These are phyloP conservation scores for Drosophila pandora DNA, from an alignment of 1,140 invertebrate genomes.

Conservation along the genomic window DNA sequence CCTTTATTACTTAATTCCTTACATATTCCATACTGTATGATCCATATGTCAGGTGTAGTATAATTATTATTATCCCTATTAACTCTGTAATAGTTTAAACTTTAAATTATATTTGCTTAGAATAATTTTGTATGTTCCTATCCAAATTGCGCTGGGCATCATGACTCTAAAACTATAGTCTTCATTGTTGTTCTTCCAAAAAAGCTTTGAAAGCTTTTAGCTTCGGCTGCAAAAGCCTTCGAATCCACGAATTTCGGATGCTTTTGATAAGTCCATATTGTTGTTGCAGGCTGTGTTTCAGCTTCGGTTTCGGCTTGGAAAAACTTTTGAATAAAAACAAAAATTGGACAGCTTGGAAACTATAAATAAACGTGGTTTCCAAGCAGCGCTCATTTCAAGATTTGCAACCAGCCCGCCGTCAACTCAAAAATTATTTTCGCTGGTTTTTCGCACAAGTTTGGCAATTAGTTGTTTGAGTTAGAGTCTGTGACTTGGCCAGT, in stretches of 20 bases:
- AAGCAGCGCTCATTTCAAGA: slow-evolving; percentile 79
- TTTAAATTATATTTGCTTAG: neutral
- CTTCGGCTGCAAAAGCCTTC: slow-evolving; percentile 8
- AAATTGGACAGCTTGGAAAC: slow-evolving; percentile 64
- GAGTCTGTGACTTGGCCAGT: neutral
- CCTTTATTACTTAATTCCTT: too few species aligned
- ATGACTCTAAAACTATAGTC: slow-evolving; percentile 47
- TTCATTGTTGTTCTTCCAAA: slow-evolving; percentile 18
- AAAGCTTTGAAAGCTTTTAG: slow-evolving; percentile 42
- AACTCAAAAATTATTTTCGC: slow-evolving; percentile 45
- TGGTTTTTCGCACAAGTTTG: slow-evolving; percentile 54
- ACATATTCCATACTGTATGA: too few species aligned
- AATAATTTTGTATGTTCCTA: neutral
- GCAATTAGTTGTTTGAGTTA: slow-evolving; percentile 34
- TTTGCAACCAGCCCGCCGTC: slow-evolving; percentile 74
- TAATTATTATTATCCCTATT: too few species aligned
- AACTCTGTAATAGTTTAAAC: too few species aligned
- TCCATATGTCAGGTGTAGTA: too few species aligned
- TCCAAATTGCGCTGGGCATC: neutral
- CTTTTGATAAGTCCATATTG: slow-evolving; percentile 6
- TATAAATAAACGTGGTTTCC: slow-evolving; percentile 83
- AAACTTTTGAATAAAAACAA: slow-evolving; percentile 56
- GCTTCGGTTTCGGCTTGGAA: slow-evolving; percentile 57
- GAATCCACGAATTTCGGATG: slow-evolving; percentile 41
- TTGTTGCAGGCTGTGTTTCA: slow-evolving; percentile 12